Conservation (phyloP, 2,888 invertebrate genomes). For the Hypomecis punctinalis region DNA sequence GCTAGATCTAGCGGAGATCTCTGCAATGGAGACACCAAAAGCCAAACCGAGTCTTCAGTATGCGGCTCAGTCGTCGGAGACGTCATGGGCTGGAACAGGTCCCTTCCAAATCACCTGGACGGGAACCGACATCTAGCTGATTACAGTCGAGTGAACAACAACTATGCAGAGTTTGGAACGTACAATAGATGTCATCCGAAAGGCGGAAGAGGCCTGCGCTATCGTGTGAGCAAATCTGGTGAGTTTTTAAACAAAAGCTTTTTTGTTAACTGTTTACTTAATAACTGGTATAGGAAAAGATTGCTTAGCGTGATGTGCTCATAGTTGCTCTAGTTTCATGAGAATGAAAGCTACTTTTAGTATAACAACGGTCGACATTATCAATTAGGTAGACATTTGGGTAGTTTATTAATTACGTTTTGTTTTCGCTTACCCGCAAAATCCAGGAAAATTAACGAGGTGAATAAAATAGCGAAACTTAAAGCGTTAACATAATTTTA, state of each 20-base stretch:
- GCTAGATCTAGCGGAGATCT: constrained; percentile 91
- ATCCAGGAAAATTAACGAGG: neutral
- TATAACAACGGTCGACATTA: neutral
- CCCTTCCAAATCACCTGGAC: constrained; percentile 89
- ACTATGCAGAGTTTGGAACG: constrained; percentile 78
- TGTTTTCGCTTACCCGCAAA: neutral
- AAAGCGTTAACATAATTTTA: constrained; percentile 26
- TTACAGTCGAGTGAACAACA: constrained; percentile 84
- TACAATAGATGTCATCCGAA: constrained; percentile 78
- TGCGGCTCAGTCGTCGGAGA: constrained; percentile 82
- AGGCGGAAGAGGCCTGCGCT: constrained; percentile 76
- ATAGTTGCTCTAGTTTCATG: neutral
- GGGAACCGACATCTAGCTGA: constrained; percentile 85
- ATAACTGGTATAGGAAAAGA: constrained; percentile 2
- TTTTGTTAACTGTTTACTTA: constrained; percentile 11
- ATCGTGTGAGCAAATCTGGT: constrained; percentile 80
- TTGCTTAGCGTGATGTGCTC: constrained; percentile 7
- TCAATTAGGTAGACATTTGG: too few relatives aligned
- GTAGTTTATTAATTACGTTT: neutral
- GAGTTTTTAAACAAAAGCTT: constrained; percentile 48
- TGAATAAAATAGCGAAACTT: constrained; percentile 12
- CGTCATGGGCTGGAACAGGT: constrained; percentile 83
- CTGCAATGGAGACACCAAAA: constrained; percentile 86
- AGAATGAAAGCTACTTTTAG: constrained; percentile 3
- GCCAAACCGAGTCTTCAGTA: constrained; percentile 79